Evolutionary conservation across 2,113 vertebrate species (phyloP).

Genomic region (Ictalurus punctatus): DNA sequence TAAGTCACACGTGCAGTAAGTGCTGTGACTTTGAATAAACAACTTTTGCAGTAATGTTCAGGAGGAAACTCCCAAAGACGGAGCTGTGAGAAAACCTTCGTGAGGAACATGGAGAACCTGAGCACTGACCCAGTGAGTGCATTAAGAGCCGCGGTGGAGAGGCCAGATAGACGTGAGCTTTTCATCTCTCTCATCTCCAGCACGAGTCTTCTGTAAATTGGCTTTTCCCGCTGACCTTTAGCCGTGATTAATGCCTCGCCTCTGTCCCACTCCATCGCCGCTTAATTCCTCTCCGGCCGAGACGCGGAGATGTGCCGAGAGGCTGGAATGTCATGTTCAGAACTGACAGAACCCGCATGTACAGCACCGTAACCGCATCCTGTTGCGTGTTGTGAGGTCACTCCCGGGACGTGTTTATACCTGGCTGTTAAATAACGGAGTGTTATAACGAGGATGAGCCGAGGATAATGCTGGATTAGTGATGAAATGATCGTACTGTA

Average conservation of each 20-base stretch:
- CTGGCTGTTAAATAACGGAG: neutral
- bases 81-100: neutral
- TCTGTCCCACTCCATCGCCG: conserved; percentile 63
- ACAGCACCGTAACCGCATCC: neutral
- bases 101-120: neutral
- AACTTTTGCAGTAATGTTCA: neutral
- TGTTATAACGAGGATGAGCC: neutral
- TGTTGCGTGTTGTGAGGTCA: neutral
- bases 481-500: neutral
- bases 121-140: neutral
- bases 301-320: conserved; percentile 60
- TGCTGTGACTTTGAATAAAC: too few species aligned
- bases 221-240: conserved; percentile 77
- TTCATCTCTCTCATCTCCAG: conserved; percentile 72
- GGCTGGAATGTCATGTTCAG: neutral
- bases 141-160: neutral
- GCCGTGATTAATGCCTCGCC: conserved; percentile 73
- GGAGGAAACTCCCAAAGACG: neutral
- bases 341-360: neutral
- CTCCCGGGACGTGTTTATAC: neutral
- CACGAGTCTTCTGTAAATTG: conserved; percentile 70
- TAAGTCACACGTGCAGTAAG: too few species aligned
- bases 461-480: neutral
- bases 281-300: conserved; percentile 53
- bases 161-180: conserved; percentile 51